Conservation (phyloP, 2,888 invertebrate genomes). For the Chaitophorus viminalis region DNA sequence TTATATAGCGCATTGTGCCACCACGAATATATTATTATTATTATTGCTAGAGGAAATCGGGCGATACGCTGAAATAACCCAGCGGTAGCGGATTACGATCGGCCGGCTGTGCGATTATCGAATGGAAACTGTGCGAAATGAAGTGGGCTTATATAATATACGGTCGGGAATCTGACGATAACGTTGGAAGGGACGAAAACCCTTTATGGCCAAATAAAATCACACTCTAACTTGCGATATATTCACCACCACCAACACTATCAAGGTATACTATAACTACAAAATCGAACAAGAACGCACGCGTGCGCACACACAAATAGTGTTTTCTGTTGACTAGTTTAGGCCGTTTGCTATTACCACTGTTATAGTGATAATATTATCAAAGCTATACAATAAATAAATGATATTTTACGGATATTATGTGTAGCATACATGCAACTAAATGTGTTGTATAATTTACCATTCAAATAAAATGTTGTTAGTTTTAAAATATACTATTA, state of each 20-base stretch:
- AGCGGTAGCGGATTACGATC: background rate
- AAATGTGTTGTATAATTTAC: no score
- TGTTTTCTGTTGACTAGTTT: background rate
- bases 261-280: background rate
- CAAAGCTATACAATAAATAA: no score
- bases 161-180: background rate
- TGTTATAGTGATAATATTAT: no score
- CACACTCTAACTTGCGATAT: background rate
- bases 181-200: background rate
- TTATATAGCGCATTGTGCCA: background rate
- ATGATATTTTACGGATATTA: no score
- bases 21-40: background rate
- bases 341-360: no score
- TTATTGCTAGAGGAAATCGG: background rate
- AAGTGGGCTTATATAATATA: background rate
- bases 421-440: no score
- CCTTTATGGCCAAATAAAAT: background rate
- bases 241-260: no score
- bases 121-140: background rate
- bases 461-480: no score
- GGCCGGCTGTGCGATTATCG: background rate
- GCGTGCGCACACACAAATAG: background rate
- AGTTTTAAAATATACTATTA: no score
- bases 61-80: background rate
- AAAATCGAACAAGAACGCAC: background rate